These are phyloP conservation scores for Notoglanidium macrostoma DNA, from an alignment of 2,797 vertebrate genomes.

Conservation along the genomic window DNA sequence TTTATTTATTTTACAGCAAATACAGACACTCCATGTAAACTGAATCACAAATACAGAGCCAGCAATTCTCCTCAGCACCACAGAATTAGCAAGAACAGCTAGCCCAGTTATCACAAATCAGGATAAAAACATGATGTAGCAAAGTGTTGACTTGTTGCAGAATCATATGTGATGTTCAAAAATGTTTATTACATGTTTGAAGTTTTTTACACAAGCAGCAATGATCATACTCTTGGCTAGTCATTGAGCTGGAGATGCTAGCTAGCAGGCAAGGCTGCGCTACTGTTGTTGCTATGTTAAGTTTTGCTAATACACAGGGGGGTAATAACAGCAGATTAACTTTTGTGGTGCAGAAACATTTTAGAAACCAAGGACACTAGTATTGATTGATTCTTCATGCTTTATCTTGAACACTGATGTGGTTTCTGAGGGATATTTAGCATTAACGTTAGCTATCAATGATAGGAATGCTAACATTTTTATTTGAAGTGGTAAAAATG, in stretches of 20 bases:
- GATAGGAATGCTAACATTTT: neutral
- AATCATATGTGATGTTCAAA: neutral
- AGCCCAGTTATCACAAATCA: neutral
- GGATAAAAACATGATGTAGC: neutral
- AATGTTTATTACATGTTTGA: neutral
- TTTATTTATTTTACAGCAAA: neutral
- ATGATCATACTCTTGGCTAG: neutral
- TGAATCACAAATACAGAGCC: neutral
- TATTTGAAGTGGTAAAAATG: neutral
- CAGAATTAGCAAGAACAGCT: neutral
- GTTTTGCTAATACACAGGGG: neutral
- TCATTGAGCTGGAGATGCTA: neutral
- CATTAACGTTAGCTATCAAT: neutral
- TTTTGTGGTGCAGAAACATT: neutral
- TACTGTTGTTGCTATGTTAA: neutral
- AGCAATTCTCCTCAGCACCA: neutral
- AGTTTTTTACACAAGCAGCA: neutral
- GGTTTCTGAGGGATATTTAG: neutral
- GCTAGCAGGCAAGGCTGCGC: neutral
- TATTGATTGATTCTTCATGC: neutral
- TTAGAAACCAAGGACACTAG: neutral
- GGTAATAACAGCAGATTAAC: neutral
- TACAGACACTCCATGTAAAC: neutral
- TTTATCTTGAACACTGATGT: neutral
- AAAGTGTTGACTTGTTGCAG: neutral